Percentiles rank a stretch among this genome's conserved stretches.
phyloP scores from a whole-genome alignment of 2,113 vertebrate species.

The Anseranas semipalmata region DNA sequence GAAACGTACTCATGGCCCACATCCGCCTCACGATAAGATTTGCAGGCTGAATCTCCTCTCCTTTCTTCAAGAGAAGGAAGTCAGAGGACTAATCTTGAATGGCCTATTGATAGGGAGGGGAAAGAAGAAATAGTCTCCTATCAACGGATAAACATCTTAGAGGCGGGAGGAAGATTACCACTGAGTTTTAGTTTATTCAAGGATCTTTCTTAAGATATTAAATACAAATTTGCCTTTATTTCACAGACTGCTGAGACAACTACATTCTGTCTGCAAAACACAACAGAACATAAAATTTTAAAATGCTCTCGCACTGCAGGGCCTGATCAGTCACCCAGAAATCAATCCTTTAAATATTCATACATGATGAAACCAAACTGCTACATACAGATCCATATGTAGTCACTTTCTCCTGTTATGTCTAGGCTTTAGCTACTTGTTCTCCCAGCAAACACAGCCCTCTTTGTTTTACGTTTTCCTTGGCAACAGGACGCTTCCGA shows the following conservation, averaged over 20 bases:
- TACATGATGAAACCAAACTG: neutral
- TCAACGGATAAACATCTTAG: neutral
- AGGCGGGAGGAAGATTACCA: neutral
- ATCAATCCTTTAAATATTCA: neutral
- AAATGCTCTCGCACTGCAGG: neutral
- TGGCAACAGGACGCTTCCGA: neutral
- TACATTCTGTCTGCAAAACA: neutral
- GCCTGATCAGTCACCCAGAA: neutral
- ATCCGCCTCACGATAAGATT: neutral
- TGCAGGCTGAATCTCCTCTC: neutral
- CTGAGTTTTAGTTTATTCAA: neutral
- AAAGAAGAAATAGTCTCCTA: neutral
- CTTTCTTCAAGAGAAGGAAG: neutral
- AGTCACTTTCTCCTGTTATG: neutral
- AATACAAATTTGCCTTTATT: neutral
- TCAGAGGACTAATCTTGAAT: neutral
- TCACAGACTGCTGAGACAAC: neutral
- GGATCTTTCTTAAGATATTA: neutral
- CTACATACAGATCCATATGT: neutral
- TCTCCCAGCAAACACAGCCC: constrained; percentile 47
- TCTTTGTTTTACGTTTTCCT: constrained; percentile 9
- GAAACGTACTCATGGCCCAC: neutral
- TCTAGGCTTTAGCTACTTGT: neutral
- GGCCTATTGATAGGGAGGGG: neutral
- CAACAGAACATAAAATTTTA: neutral